Percentiles rank a stretch among this genome's conserved stretches.
Conservation (phyloP, 2,113 vertebrate species). For the Aldabrachelys gigantea region DNA sequence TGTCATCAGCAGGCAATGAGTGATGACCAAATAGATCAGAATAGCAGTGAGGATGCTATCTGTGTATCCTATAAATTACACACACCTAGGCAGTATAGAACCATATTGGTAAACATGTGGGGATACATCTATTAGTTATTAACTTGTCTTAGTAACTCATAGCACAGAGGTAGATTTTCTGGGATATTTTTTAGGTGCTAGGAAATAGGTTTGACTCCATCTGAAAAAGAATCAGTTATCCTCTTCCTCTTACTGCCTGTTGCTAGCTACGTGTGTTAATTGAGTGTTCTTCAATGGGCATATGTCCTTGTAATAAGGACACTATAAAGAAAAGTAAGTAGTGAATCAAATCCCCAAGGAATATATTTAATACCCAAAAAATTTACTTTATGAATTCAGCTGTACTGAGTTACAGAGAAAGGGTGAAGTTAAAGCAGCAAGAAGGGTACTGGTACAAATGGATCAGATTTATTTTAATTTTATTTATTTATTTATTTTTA, state of each 20-base stretch:
- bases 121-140: neutral
- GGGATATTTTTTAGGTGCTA: neutral
- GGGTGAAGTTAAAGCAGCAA: neutral
- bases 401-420: neutral
- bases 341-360: neutral
- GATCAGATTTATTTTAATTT: neutral
- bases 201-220: neutral
- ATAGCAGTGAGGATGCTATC: neutral
- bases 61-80: fast-evolving
- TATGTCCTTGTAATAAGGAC: neutral
- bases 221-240: neutral
- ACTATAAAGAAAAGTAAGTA: neutral
- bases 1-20: neutral
- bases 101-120: neutral
- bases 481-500: too few relatives aligned
- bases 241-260: neutral
- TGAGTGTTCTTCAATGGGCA: neutral
- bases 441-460: neutral
- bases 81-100: neutral
- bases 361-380: neutral
- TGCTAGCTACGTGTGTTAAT: neutral
- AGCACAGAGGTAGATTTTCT: neutral
- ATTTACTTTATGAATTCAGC: neutral
- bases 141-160: neutral
- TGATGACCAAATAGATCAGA: neutral